These are phyloP conservation scores for Ammospiza maritima DNA, from an alignment of 2,797 vertebrate species.

Conservation along the genomic window DNA sequence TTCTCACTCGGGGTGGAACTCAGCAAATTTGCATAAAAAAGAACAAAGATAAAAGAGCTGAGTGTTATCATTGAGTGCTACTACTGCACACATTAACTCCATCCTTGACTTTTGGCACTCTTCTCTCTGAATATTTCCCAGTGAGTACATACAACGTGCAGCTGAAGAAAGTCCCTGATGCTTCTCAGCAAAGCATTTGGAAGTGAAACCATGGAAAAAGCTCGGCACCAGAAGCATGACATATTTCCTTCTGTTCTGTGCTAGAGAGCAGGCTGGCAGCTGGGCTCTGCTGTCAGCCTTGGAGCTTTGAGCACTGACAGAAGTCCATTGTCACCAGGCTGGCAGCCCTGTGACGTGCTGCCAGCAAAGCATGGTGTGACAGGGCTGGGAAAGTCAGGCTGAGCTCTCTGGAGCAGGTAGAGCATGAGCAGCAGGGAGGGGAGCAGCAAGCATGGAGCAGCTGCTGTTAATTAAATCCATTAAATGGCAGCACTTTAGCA, in stretches of 20 bases:
- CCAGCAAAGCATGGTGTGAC: neutral
- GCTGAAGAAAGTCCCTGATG: neutral
- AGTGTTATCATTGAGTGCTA: neutral
- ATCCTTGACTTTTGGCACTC: neutral
- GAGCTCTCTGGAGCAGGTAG: neutral
- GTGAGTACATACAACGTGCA: fast-evolving
- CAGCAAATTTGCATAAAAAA: neutral
- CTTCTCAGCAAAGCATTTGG: neutral
- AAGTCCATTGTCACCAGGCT: neutral
- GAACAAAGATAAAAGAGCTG: neutral
- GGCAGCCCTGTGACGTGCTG: fast-evolving
- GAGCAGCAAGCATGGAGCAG: neutral
- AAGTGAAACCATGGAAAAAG: neutral
- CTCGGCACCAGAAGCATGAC: neutral
- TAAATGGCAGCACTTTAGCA: neutral
- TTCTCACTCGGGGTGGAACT: neutral
- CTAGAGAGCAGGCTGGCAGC: neutral
- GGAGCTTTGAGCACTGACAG: neutral
- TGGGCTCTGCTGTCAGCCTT: neutral
- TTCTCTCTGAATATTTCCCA: neutral
- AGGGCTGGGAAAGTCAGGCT: fast-evolving
- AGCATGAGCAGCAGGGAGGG: neutral
- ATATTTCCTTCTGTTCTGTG: neutral
- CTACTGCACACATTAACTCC: neutral
- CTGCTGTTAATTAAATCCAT: neutral